A percentile compares a stretch with the other conserved stretches of the same genome.
phyloP scores from a whole-genome alignment of 2,888 invertebrate species.

The Hipparchia sbordonii region DNA sequence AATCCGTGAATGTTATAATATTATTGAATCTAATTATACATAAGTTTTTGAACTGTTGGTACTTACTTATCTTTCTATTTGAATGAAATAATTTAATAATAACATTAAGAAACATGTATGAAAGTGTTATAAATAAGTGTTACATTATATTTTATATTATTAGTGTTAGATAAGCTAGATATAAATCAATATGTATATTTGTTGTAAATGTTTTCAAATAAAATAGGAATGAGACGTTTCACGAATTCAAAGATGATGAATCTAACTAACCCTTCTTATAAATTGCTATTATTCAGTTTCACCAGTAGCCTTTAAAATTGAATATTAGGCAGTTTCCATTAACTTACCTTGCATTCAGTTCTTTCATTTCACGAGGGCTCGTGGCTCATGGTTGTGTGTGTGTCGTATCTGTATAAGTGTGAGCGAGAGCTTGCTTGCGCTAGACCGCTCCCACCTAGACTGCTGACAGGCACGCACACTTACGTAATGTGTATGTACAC shows the following conservation, averaged over 20 bases:
- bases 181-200: constrained; percentile 47
- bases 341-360: neutral
- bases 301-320: neutral
- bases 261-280: neutral
- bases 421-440: too few species aligned
- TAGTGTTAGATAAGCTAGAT: constrained; percentile 49
- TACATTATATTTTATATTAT: constrained; percentile 51
- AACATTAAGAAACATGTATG: constrained; percentile 49
- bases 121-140: constrained; percentile 36
- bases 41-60: too few species aligned
- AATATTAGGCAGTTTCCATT: neutral
- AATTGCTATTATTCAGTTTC: neutral
- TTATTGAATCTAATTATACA: too few species aligned
- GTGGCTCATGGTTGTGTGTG: too few species aligned
- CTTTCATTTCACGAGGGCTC: too few species aligned
- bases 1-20: too few species aligned
- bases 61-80: constrained; percentile 17
- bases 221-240: constrained; percentile 30
- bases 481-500: too few species aligned
- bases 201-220: constrained; percentile 41
- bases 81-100: constrained; percentile 59
- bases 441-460: too few species aligned
- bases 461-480: too few species aligned
- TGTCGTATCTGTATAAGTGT: too few species aligned
- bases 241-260: neutral